A percentile compares a stretch with the other conserved stretches of the same genome.
These are phyloP conservation scores for Cyanoliseus patagonus DNA, from an alignment of 2,113 vertebrate genomes.

Conservation along the genomic window DNA sequence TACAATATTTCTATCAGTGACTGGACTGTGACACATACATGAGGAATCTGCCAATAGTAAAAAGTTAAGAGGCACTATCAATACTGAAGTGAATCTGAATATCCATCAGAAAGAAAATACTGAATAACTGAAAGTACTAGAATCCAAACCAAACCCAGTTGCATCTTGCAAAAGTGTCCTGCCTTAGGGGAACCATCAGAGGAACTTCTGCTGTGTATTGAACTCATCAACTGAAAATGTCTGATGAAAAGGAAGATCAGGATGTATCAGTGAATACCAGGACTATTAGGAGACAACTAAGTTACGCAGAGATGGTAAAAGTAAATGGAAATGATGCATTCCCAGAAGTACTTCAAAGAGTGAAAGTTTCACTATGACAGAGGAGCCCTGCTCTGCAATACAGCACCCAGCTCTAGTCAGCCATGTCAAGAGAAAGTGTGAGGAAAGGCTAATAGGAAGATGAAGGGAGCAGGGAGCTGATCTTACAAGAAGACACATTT, in stretches of 20 bases:
- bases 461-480: not conserved
- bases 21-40: not conserved
- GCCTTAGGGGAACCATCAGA: not conserved
- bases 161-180: not conserved
- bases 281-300: not conserved
- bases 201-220: not conserved
- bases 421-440: accelerated
- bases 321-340: not conserved
- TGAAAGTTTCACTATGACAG: not conserved
- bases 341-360: not conserved
- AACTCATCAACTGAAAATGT: not conserved
- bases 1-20: not conserved
- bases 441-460: not conserved
- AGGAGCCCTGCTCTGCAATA: not conserved
- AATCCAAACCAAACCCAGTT: not conserved
- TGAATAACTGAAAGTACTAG: not conserved
- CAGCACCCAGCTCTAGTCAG: not conserved
- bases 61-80: not conserved
- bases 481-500: not conserved
- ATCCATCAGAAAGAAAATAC: not conserved
- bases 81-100: not conserved
- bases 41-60: not conserved
- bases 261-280: not conserved
- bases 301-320: not conserved
- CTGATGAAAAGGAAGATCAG: not conserved